Evolutionary conservation across 2,888 invertebrate genomes (phyloP), one percentile per base, ranked within the genome.

Genomic region (Ormyrus rosae): DNA sequence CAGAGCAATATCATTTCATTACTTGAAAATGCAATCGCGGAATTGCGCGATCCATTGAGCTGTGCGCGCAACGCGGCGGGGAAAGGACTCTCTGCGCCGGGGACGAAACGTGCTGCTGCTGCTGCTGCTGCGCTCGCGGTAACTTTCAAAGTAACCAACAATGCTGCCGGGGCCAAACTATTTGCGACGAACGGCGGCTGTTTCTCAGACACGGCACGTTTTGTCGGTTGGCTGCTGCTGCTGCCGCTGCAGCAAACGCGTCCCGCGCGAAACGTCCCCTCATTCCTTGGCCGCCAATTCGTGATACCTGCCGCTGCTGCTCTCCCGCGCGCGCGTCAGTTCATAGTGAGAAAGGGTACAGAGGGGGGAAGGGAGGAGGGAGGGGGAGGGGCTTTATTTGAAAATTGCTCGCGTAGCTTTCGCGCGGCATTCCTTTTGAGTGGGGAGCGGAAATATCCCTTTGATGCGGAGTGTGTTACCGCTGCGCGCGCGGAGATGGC

Each of bases 111-210:
- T 19, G 19, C 19, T 19, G 19, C 19, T 19, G 19, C 19, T 19
- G 19, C 19, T 19, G 19, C 19, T 19, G 19, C 0, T 19, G n/a
- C 48, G 71, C 50, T 10, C 45, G 68, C 68, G 45, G 53, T 53
- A 78, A 75, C 60, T 80, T 48, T 45, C 65, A 67, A 75, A 80
- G 80, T 75, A 75, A 71, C 65, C 70, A 75, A 60, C 65, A 80
- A 70, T 71, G 69, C 48, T 60, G 60, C 58, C 6, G 45, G 19
- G 19, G 50, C 11, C 9, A 45, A 80, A 80, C 80, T 80, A 80
- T 76, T 80, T 61, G 71, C 19, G 63, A 67, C 75, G 67, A 80
- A 71, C 67, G 76, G 71, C 71, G 71, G 68, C 19, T 19, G 50
- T 34, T n/a, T 61, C 58, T 10, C 68, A 11, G 50, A 55, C 6